Evolutionary conservation across 1,140 invertebrate genomes (phyloP).

Genomic region (Parasteatoda tepidariorum): DNA sequence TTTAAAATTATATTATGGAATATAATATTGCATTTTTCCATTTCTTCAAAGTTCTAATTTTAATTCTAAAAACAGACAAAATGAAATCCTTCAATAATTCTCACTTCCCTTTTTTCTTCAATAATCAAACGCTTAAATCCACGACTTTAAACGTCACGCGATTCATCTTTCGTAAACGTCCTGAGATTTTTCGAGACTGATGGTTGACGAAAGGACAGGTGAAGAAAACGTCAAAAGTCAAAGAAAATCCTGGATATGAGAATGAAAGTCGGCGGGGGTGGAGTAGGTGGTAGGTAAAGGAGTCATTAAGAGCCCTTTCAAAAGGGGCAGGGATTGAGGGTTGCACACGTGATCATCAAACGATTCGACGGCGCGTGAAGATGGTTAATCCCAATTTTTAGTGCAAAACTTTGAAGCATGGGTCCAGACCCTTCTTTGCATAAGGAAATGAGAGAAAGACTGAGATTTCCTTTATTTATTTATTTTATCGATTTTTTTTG

Average conservation of each 20-base stretch:
- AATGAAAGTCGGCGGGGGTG: background rate
- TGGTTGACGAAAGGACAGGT: background rate
- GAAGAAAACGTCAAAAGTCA: background rate
- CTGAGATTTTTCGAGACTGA: background rate
- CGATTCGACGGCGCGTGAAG: conserved; percentile 47
- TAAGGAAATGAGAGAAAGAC: conserved; percentile 6
- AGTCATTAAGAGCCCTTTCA: conserved; percentile 24
- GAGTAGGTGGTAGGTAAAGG: background rate
- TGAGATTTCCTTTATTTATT: background rate
- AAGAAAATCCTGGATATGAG: background rate
- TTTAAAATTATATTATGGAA: too few relatives aligned
- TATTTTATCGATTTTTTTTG: conserved; percentile 3
- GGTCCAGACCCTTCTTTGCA: conserved; percentile 19
- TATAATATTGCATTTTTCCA: too few relatives aligned
- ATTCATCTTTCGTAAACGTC: background rate
- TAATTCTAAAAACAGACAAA: too few relatives aligned
- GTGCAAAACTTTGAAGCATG: conserved; percentile 23
- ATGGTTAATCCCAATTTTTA: conserved; percentile 50
- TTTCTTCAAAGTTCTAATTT: too few relatives aligned
- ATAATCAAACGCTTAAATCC: too few relatives aligned
- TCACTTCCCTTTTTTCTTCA: too few relatives aligned
- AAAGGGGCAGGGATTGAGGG: background rate
- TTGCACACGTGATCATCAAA: conserved; percentile 44
- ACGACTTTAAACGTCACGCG: background rate
- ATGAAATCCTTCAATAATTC: too few relatives aligned